Base-by-base conservation (phyloP, 2,113 vertebrate genomes). In the Glaucomys volans region DNA sequence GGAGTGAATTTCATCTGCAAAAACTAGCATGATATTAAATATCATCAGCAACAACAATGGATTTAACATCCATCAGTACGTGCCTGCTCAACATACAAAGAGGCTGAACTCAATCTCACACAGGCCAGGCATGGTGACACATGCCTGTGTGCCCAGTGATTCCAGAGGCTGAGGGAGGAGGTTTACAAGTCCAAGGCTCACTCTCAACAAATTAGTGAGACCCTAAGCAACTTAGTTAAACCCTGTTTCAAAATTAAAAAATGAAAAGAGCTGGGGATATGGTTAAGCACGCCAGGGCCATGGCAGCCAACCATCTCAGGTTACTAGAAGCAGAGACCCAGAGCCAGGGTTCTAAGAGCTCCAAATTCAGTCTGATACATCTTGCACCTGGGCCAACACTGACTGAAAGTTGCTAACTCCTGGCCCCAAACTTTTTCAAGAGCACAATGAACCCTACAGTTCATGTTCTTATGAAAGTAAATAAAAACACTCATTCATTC, bases 1-100 rank as follows among this genome's bases (percentile, higher is more conserved):
- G 57, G 50, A 93, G 20, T 35, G 47, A 69, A 87, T 96, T 91
- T 69, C 96, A 93, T 84, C 83, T 64, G 59, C 79, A 87, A 95
- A 84, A 94, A 96, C 47, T 32, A 77, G 47, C 75, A 81, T 77
- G 91, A 59, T 57, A 89, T 93, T 84, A 90, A 93, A 83, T 72
- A 93, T 24, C 69, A 90, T 52, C 40, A 82, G 83, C 64, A 90
- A 28, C 44, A 64, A 47, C 52, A 66, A 40, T 14, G 4, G 17
- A 44, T 79, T 92, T 92, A 69, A 44, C 50, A 86, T 26, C 52
- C 72, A 37, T 47, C 30, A 35, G 40, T 1, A 40, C 1, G 22
- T 8, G 16, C 9, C 2, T 42, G 47, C 16, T 75, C 54, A 71
- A 37, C 52, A 42, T 22, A 40, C 32, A 66, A 50, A n/a, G 42